phyloP scores from a whole-genome alignment of 2,888 invertebrate genomes.

The Galerucella nymphaeae region DNA sequence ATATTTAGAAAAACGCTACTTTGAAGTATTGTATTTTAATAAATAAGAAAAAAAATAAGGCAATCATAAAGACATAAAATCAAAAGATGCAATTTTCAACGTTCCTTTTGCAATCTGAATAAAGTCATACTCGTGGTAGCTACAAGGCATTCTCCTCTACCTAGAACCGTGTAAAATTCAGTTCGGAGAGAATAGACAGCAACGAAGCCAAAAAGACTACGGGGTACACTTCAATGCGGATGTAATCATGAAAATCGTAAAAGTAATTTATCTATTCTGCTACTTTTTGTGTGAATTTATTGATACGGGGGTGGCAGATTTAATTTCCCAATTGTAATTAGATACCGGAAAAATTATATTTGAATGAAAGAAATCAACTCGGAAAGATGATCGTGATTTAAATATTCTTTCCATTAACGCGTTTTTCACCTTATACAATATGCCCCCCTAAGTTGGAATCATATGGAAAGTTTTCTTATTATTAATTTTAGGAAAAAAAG shows the following conservation, averaged over 20 bases:
- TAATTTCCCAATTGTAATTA: neutral
- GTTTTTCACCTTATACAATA: too few relatives aligned
- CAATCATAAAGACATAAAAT: slow-evolving; percentile 18
- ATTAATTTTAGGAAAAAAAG: too few relatives aligned
- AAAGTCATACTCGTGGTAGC: slow-evolving; percentile 32
- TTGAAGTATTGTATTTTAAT: neutral
- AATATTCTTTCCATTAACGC: too few relatives aligned
- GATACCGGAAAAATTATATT: too few relatives aligned
- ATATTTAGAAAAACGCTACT: too few relatives aligned
- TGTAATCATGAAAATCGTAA: slow-evolving; percentile 28
- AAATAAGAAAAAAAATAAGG: slow-evolving; percentile 16
- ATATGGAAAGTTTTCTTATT: too few relatives aligned
- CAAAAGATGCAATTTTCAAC: slow-evolving; percentile 16
- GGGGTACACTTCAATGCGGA: slow-evolving; percentile 28
- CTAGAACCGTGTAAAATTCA: slow-evolving; percentile 31
- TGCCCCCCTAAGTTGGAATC: too few relatives aligned
- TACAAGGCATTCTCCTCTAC: slow-evolving; percentile 27
- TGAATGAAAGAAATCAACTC: too few relatives aligned
- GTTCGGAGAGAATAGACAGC: slow-evolving; percentile 28
- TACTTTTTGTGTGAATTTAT: slow-evolving; percentile 13
- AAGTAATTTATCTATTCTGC: slow-evolving; percentile 24
- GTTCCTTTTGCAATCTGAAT: slow-evolving; percentile 5
- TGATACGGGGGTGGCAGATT: neutral
- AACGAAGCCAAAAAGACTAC: slow-evolving; percentile 30
- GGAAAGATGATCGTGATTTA: too few relatives aligned